These are phyloP conservation scores for Stenopsyche tienmushanensis DNA, from an alignment of 1,140 invertebrate genomes.

Conservation along the genomic window DNA sequence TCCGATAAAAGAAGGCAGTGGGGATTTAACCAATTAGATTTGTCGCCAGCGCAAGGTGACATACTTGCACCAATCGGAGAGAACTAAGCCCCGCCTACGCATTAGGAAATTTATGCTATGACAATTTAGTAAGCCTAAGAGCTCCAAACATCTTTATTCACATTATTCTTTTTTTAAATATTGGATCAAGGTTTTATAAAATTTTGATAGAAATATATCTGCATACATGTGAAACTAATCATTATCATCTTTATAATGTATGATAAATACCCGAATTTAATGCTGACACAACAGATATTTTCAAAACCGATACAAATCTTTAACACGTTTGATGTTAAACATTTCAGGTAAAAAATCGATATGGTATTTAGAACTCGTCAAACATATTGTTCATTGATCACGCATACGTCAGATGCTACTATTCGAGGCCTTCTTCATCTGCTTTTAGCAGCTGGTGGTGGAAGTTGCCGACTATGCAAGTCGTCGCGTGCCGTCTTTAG, in stretches of 20 bases:
- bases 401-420: slow-evolving; percentile 1
- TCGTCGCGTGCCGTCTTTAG: slow-evolving; percentile 18
- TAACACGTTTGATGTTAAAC: no score
- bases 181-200: no score
- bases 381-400: slow-evolving; percentile 21
- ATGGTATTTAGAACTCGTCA: background rate
- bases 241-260: background rate
- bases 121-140: background rate
- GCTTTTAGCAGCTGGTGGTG: background rate
- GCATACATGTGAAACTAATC: background rate
- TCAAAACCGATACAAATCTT: no score
- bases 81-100: slow-evolving; percentile 1
- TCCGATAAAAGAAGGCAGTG: no score
- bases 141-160: background rate
- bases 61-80: slow-evolving; percentile 10
- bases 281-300: no score
- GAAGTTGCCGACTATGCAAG: background rate
- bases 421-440: background rate
- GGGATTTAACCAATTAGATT: no score
- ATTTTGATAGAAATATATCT: no score
- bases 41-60: slow-evolving; percentile 9
- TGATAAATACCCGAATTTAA: no score
- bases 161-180: background rate
- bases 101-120: background rate
- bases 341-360: no score